phyloP scores from a whole-genome alignment of 2,888 invertebrate species.

The Philaethria dido region DNA sequence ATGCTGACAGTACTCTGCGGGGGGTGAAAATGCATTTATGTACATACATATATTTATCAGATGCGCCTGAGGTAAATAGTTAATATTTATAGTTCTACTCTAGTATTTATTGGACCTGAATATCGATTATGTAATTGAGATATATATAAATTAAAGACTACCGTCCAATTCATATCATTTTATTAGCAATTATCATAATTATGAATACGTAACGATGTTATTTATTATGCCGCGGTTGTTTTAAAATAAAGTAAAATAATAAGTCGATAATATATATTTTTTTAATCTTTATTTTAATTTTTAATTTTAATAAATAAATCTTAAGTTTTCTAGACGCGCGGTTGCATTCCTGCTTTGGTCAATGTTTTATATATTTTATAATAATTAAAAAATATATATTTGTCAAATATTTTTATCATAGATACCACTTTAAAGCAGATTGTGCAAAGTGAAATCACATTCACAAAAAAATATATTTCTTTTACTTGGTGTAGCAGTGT shows the following conservation, averaged over 20 bases:
- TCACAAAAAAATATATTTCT: no score
- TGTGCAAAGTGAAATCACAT: no score
- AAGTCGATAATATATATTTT: no score
- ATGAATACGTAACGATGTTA: not conserved
- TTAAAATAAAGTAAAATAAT: not conserved
- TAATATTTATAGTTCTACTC: slow-evolving; percentile 38
- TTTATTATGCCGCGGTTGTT: not conserved
- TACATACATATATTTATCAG: slow-evolving; percentile 39
- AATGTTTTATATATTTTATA: no score
- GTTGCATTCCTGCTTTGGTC: no score
- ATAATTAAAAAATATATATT: no score
- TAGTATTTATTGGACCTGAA: slow-evolving; percentile 30
- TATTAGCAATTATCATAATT: slow-evolving; percentile 26
- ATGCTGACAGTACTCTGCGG: slow-evolving; percentile 33
- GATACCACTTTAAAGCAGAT: no score
- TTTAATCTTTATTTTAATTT: no score
- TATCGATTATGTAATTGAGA: slow-evolving; percentile 34
- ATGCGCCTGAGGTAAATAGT: slow-evolving; percentile 38
- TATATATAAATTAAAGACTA: slow-evolving; percentile 36
- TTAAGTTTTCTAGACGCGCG: no score
- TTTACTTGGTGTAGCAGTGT: no score
- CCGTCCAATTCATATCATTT: slow-evolving; percentile 23
- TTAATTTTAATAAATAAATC: no score
- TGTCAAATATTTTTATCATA: no score
- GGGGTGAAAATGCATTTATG: slow-evolving; percentile 33